A percentile compares a stretch with the other conserved stretches of the same genome.
phyloP scores from a whole-genome alignment of 2,113 vertebrate genomes.

The Boleophthalmus pectinirostris region DNA sequence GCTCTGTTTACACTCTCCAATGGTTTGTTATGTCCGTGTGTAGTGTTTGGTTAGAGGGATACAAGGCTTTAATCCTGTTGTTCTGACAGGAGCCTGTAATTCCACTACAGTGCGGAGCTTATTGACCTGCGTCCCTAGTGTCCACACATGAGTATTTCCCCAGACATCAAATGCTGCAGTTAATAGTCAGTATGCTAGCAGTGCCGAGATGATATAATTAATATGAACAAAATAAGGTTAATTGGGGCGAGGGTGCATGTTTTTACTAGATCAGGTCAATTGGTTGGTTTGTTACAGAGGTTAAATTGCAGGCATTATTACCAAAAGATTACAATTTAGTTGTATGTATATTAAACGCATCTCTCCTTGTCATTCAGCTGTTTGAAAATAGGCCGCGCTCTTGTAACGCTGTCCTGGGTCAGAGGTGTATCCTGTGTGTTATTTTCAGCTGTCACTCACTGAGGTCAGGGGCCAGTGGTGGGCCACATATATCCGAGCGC shows the following conservation, averaged over 20 bases:
- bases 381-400: slow-evolving; percentile 19
- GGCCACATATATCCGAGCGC: slow-evolving; percentile 54
- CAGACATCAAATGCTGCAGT: slow-evolving; percentile 8
- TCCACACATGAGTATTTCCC: slow-evolving; percentile 19
- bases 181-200: neutral
- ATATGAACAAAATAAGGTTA: neutral
- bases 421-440: slow-evolving; percentile 12
- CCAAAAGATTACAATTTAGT: neutral
- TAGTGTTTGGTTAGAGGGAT: slow-evolving; percentile 52
- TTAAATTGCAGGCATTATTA: too few relatives aligned
- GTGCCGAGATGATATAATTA: neutral
- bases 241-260: too few relatives aligned
- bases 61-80: slow-evolving; percentile 64
- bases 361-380: slow-evolving; percentile 32
- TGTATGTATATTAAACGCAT: neutral
- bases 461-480: slow-evolving; percentile 33
- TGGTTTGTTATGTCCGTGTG: slow-evolving; percentile 25
- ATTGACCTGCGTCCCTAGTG: slow-evolving; percentile 51
- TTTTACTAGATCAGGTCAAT: too few relatives aligned
- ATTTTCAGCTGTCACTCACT: slow-evolving; percentile 9
- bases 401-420: slow-evolving; percentile 12
- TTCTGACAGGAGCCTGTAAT: slow-evolving; percentile 64
- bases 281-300: too few relatives aligned
- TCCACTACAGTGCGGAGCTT: slow-evolving; percentile 57
- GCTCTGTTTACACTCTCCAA: slow-evolving; percentile 3